phyloP scores from a whole-genome alignment of 2,888 invertebrate species.

The Eilema griseolum region DNA sequence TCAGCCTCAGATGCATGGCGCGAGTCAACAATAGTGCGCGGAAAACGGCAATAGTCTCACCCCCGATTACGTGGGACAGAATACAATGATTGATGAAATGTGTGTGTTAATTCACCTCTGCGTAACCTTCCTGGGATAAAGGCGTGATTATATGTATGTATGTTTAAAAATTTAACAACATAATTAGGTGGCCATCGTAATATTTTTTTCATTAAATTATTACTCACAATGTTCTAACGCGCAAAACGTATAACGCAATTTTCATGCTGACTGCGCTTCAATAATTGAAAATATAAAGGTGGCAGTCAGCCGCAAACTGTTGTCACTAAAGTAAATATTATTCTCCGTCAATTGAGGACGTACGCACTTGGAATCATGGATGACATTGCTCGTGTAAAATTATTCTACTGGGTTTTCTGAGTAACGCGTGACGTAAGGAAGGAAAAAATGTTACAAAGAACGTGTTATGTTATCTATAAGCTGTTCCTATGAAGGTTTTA shows the following conservation, averaged over 20 bases:
- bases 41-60: too few species aligned
- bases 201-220: not conserved
- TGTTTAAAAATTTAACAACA: not conserved
- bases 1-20: too few species aligned
- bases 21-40: too few species aligned
- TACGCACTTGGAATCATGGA: conserved; percentile 44
- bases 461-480: not conserved
- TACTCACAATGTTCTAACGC: not conserved
- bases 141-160: too few species aligned
- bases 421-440: not conserved
- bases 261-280: conserved; percentile 34
- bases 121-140: too few species aligned
- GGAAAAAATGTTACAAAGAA: not conserved
- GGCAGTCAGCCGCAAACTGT: conserved; percentile 31
- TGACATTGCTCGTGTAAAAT: conserved; percentile 40
- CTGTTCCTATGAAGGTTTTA: not conserved
- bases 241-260: conserved; percentile 18
- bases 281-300: conserved; percentile 46
- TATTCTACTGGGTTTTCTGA: conserved; percentile 13
- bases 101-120: too few species aligned
- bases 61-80: too few species aligned
- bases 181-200: not conserved
- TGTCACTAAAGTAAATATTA: conserved; percentile 48
- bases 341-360: conserved; percentile 42
- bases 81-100: too few species aligned